A percentile compares a stretch with the other conserved stretches of the same genome.
Evolutionary conservation across 1,140 invertebrate genomes (phyloP).

Genomic region (Drosophila nigromelanica): DNA sequence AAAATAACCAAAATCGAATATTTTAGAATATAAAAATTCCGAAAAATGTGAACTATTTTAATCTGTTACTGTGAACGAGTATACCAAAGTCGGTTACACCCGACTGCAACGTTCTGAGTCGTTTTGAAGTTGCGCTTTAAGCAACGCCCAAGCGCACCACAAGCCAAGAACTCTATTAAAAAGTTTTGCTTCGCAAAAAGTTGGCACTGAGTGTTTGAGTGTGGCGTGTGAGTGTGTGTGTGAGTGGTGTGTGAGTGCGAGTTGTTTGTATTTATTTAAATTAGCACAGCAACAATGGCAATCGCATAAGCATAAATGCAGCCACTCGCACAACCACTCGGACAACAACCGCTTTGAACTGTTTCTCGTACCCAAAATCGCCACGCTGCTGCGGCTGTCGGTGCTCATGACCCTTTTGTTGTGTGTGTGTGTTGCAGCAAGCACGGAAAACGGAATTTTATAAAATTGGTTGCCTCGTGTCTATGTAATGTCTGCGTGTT

Average conservation of each 20-base stretch:
- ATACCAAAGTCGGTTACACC: no score
- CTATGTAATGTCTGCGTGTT: no score
- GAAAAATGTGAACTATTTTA: no score
- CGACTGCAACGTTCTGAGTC: no score
- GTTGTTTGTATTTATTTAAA: conserved; percentile 42
- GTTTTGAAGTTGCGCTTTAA: conserved; percentile 61
- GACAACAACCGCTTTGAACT: conserved; percentile 40
- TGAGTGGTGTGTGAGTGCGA: not conserved
- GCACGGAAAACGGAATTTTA: conserved; percentile 68
- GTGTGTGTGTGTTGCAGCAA: not conserved
- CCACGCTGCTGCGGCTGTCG: conserved; percentile 48
- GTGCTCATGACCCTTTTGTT: conserved; percentile 28
- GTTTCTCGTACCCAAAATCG: conserved; percentile 64
- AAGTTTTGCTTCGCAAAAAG: conserved; percentile 57
- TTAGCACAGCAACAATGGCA: conserved; percentile 50
- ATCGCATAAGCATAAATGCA: conserved; percentile 41
- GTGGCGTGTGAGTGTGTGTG: not conserved
- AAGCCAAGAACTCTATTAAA: conserved; percentile 59
- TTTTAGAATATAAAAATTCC: no score
- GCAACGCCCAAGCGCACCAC: conserved; percentile 19
- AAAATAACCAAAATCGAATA: no score
- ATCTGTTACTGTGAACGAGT: no score
- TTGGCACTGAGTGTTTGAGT: conserved; percentile 8
- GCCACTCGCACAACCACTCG: conserved; percentile 9
- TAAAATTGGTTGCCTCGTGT: conserved; percentile 19